Percentiles rank a stretch among this genome's conserved stretches.
phyloP scores from a whole-genome alignment of 2,797 vertebrate genomes.

The Diglossa cyanea region DNA sequence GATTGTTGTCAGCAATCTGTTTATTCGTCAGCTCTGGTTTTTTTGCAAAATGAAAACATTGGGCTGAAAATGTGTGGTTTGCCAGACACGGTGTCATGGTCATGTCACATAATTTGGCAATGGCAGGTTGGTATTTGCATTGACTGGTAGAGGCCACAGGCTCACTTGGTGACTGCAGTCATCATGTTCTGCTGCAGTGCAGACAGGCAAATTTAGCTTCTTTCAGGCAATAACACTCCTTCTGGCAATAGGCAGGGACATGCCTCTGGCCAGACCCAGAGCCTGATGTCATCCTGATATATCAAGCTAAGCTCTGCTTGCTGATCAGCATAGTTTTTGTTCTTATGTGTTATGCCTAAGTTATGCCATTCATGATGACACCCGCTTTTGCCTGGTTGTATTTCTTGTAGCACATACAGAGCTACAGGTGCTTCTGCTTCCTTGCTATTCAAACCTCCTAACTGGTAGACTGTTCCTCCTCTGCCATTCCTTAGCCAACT shows the following conservation, averaged over 20 bases:
- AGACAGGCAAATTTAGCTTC: neutral
- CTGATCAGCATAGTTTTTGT: neutral
- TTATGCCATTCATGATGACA: neutral
- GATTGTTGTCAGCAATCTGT: neutral
- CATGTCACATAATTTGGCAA: neutral
- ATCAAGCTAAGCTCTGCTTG: neutral
- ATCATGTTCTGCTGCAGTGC: neutral
- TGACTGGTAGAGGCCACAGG: neutral
- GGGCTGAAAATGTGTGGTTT: neutral
- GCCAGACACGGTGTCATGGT: neutral
- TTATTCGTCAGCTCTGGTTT: neutral
- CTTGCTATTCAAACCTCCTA: neutral
- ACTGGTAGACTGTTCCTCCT: neutral
- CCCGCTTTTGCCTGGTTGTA: neutral
- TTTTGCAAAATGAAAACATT: neutral
- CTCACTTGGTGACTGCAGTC: neutral
- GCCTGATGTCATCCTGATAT: neutral
- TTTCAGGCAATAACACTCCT: neutral
- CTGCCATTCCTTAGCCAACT: neutral
- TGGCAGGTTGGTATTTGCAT: neutral
- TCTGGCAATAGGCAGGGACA: neutral
- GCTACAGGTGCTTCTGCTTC: neutral
- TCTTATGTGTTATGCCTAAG: neutral
- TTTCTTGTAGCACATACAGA: neutral
- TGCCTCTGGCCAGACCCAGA: neutral